Conservation (phyloP, 2,888 invertebrate species). For the Heliconius aoede region DNA sequence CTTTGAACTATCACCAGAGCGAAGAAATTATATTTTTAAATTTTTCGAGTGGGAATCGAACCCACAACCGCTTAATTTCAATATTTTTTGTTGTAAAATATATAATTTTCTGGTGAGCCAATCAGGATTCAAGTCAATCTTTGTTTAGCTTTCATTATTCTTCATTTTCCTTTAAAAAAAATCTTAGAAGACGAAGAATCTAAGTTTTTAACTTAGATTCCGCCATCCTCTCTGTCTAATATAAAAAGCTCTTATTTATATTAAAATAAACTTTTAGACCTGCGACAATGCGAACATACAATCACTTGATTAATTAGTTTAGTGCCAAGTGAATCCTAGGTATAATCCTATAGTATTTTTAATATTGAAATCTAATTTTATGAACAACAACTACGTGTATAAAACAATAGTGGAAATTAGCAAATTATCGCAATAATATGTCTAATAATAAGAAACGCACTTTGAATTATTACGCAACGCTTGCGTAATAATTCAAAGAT, state of each 20-base stretch:
- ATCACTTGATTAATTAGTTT: background rate
- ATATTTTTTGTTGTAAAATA: too few species aligned
- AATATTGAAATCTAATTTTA: background rate
- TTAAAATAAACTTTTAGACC: too few species aligned
- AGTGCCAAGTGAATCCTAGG: background rate
- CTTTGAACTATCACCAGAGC: background rate
- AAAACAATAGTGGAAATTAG: slow-evolving; percentile 5
- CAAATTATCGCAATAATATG: background rate
- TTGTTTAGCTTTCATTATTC: too few species aligned
- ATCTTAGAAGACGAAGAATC: too few species aligned
- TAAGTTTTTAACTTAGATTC: too few species aligned
- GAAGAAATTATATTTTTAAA: background rate
- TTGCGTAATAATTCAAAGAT: background rate
- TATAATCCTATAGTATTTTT: background rate
- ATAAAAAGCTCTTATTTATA: too few species aligned
- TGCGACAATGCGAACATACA: background rate
- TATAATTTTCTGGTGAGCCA: too few species aligned
- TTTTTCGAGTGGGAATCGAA: background rate
- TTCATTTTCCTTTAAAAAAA: too few species aligned
- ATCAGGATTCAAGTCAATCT: too few species aligned
- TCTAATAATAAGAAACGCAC: background rate
- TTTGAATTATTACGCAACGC: too few species aligned
- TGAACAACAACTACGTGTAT: background rate
- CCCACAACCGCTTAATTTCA: background rate
- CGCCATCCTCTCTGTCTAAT: too few species aligned